These are phyloP conservation scores for Zenarchopterus dispar DNA, from an alignment of 2,797 vertebrate species.

Conservation along the genomic window DNA sequence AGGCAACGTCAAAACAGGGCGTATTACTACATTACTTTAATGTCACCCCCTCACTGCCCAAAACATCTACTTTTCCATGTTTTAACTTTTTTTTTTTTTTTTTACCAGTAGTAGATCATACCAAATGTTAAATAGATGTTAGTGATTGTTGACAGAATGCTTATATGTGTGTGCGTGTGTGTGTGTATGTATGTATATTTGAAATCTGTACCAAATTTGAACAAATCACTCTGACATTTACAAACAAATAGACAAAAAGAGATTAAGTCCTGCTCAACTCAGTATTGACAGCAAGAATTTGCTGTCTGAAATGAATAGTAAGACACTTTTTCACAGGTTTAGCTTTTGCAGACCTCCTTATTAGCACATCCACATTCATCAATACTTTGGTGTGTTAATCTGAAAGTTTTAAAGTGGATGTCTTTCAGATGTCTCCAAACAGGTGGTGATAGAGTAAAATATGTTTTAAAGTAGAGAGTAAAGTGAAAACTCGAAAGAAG, in stretches of 20 bases:
- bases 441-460: slow-evolving; percentile 35
- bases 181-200: too few relatives aligned
- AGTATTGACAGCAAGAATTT: slow-evolving; percentile 53
- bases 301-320: slow-evolving; percentile 41
- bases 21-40: too few relatives aligned
- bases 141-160: too few relatives aligned
- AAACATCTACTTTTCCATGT: too few relatives aligned
- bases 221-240: slow-evolving; percentile 1
- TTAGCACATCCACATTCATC: slow-evolving; percentile 14
- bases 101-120: slow-evolving; percentile 6
- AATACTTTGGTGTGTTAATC: slow-evolving; percentile 25
- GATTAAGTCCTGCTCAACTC: slow-evolving; percentile 55
- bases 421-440: slow-evolving; percentile 44
- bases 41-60: too few relatives aligned
- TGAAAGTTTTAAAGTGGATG: slow-evolving; percentile 20
- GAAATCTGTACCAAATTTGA: slow-evolving; percentile 4
- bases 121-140: neutral
- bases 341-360: slow-evolving; percentile 18
- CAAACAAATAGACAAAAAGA: slow-evolving; percentile 37
- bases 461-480: slow-evolving; percentile 29
- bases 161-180: too few relatives aligned
- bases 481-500: slow-evolving; percentile 43
- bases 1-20: too few relatives aligned
- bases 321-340: too few relatives aligned
- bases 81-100: too few relatives aligned